A percentile compares a stretch with the other conserved stretches of the same genome.
Conservation (phyloP, 2,888 invertebrate species). For the Metalampra italica region DNA sequence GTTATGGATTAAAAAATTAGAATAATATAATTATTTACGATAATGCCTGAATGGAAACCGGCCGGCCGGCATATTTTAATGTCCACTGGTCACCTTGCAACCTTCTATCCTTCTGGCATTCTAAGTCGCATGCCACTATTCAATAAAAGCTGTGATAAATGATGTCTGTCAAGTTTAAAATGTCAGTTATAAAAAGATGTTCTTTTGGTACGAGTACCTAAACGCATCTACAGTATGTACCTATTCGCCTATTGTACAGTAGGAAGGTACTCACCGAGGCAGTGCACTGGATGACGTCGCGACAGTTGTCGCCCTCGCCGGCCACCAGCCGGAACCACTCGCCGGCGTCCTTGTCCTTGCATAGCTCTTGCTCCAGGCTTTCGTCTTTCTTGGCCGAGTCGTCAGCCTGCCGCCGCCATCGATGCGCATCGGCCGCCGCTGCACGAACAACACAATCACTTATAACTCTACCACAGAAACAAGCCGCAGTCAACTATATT, state of each 20-base stretch:
- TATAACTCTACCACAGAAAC: not conserved
- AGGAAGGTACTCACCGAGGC: conserved; percentile 84
- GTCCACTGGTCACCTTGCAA: no score
- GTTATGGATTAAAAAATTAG: no score
- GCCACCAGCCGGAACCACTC: conserved; percentile 96
- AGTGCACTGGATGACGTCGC: conserved; percentile 97
- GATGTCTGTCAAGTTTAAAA: no score
- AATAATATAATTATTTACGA: no score
- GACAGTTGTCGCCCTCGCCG: conserved; percentile 94
- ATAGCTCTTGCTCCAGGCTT: conserved; percentile 91
- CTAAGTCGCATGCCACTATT: no score
- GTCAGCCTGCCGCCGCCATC: conserved; percentile 84
- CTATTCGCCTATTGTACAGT: not conserved
- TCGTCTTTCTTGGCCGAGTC: conserved; percentile 88
- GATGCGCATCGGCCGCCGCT: conserved; percentile 69
- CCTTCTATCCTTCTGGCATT: no score
- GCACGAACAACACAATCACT: conserved; percentile 23
- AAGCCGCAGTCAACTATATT: no score
- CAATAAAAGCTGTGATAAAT: no score
- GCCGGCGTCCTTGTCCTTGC: conserved; percentile 96
- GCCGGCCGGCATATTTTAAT: no score
- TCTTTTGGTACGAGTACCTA: no score
- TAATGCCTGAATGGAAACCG: no score
- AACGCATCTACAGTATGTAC: no score
- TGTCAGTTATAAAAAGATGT: not conserved